Base-by-base conservation (phyloP, 2,888 invertebrate species). In the Pachliopta kotzebuea region DNA sequence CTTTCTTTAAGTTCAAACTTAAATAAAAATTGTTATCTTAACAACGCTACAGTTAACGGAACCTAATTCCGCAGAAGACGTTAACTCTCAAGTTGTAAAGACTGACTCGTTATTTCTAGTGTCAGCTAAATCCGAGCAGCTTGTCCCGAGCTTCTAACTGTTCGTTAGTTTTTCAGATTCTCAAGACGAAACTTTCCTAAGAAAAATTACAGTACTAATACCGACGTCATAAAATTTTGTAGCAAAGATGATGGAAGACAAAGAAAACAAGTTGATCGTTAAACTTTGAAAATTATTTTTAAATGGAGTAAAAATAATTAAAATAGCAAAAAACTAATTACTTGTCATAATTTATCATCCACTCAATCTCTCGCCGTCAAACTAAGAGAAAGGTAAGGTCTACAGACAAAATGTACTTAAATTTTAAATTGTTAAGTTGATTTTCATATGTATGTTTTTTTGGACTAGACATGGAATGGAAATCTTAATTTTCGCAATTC, bases 101-200 rank as follows among this genome's bases (percentile, higher is more conserved):
- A 21, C 50, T 42, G 37, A 23, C 52, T 60, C 50, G 37, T 64
- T 60, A 60, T 50, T 64, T 64, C 37, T 60, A 60, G 52, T 42
- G 60, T 56, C 60, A 56, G 52, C 49, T 42, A 60, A 60, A 52
- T 56, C 56, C 26, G 42, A 42, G 59, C 59, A 55, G 31, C 59
- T 63, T 31, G 55, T 59, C 58, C 31, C 18, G 4, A 20, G 20
- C 21, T 21, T 21, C 50, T 52, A 23, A 52, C 50, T 52, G 50
- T n/a, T 52, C 20, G 50, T 52, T 52, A 21, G 21, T 8, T 52
- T 52, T 52, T 52, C n/a, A 52, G 21, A 20, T 8, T 52, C 50
- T 52, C 11, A 21, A 11, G 21, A 52, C 2, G 21, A 11, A 52
- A 23, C 50, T 45, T 45, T n/a, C 45, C n/a, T 52, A 23, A 52